phyloP scores from a whole-genome alignment of 2,888 invertebrate genomes.

The Atrina japonica region DNA sequence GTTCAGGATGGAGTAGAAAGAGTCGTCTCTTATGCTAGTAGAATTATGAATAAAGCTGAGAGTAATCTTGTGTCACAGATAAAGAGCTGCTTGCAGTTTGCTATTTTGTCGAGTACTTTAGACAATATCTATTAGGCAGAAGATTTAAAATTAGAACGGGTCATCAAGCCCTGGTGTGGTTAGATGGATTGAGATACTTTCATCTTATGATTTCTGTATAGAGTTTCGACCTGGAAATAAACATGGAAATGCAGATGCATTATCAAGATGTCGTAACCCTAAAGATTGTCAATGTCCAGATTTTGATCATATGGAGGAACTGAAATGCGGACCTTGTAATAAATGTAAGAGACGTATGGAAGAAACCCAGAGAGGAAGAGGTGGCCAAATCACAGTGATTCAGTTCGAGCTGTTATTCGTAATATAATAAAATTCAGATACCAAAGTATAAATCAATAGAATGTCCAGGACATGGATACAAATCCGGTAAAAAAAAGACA shows the following conservation, averaged over 20 bases:
- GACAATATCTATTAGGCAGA: conserved; percentile 36
- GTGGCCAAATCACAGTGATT: background rate
- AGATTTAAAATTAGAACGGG: conserved; percentile 37
- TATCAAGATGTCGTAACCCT: conserved; percentile 35
- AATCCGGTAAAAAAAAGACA: too few relatives aligned
- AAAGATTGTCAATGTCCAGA: conserved; percentile 36
- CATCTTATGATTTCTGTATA: conserved; percentile 34
- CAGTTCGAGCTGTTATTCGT: background rate
- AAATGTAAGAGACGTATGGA: conserved; percentile 31
- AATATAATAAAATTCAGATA: background rate
- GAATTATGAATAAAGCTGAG: conserved; percentile 43
- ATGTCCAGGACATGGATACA: too few relatives aligned
- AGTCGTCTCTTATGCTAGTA: conserved; percentile 50
- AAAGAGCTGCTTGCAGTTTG: conserved; percentile 33
- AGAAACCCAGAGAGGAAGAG: conserved; percentile 4
- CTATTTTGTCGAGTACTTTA: conserved; percentile 37
- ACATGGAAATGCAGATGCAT: conserved; percentile 32
- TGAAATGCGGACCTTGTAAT: conserved; percentile 41
- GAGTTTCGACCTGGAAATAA: conserved; percentile 38
- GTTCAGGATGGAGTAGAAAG: conserved; percentile 43
- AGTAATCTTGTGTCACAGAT: conserved; percentile 37
- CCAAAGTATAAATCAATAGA: too few relatives aligned
- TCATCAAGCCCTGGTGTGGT: conserved; percentile 39
- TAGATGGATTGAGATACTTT: conserved; percentile 46
- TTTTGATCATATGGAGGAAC: conserved; percentile 5